phyloP scores from a whole-genome alignment of 1,140 invertebrate species.

The Aphaenogaster ashmeadi region DNA sequence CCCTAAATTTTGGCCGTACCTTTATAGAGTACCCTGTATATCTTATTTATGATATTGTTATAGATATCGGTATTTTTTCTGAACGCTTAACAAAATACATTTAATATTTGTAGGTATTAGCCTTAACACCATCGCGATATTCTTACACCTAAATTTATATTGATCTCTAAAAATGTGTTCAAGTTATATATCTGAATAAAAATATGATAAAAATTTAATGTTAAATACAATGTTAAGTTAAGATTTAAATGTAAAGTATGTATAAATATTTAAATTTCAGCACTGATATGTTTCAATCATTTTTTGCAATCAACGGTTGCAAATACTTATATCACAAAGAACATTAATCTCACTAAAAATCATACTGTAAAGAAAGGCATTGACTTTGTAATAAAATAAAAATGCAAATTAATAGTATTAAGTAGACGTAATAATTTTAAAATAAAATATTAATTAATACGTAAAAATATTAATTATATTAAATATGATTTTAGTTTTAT shows the following conservation, averaged over 20 bases:
- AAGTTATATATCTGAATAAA: not conserved
- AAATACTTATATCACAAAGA: not conserved
- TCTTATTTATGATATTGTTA: too few species aligned
- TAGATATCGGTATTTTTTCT: too few species aligned
- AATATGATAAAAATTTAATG: not conserved
- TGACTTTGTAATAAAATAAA: not conserved
- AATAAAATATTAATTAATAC: too few species aligned
- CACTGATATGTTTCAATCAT: not conserved
- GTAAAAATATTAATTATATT: not conserved
- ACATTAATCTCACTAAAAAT: not conserved
- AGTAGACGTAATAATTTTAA: not conserved
- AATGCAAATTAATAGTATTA: not conserved
- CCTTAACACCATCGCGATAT: not conserved
- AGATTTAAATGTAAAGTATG: not conserved
- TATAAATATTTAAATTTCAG: not conserved
- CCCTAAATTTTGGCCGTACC: too few species aligned
- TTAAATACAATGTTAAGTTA: not conserved
- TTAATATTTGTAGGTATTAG: too few species aligned
- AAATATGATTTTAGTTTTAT: not conserved
- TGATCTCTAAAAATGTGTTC: not conserved
- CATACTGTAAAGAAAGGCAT: not conserved
- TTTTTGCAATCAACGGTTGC: not conserved
- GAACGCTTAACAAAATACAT: too few species aligned
- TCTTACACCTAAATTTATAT: not conserved
- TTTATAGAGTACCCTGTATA: too few species aligned